Conservation (phyloP, 2,113 vertebrate genomes). For the Rhipidura dahli region DNA sequence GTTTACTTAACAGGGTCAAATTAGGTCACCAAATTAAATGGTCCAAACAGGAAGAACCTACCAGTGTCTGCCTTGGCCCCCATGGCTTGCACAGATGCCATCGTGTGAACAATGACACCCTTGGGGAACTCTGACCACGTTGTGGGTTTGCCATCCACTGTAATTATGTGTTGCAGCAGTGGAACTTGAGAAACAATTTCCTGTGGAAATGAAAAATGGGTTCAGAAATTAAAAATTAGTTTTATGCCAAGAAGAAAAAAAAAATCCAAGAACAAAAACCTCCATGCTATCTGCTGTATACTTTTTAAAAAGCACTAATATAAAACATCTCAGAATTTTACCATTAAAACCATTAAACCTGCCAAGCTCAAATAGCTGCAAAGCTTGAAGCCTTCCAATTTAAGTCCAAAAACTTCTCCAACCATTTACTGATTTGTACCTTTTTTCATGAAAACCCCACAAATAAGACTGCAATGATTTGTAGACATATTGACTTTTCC, state of each 20-base stretch:
- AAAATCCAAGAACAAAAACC: accelerated
- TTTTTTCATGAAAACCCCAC: neutral
- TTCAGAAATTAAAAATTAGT: neutral
- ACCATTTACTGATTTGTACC: neutral
- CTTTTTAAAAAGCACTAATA: neutral
- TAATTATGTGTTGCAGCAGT: constrained; percentile 83
- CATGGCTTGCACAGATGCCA: constrained; percentile 86
- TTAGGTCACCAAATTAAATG: neutral
- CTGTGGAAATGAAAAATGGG: constrained; percentile 60
- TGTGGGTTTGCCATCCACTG: constrained; percentile 82
- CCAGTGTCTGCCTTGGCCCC: constrained; percentile 78
- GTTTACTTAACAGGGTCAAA: neutral
- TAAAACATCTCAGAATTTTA: neutral
- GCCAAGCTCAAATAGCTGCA: neutral
- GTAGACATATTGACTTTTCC: neutral
- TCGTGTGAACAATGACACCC: constrained; percentile 86
- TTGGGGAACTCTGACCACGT: constrained; percentile 79
- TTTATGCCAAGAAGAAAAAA: neutral
- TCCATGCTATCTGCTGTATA: neutral
- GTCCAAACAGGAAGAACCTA: constrained; percentile 38
- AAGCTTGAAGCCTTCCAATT: neutral
- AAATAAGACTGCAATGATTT: neutral
- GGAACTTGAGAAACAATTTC: constrained; percentile 85
- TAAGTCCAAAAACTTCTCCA: neutral
- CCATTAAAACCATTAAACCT: too few relatives aligned